phyloP scores from a whole-genome alignment of 2,113 vertebrate genomes.

The Gracilinanus agilis region DNA sequence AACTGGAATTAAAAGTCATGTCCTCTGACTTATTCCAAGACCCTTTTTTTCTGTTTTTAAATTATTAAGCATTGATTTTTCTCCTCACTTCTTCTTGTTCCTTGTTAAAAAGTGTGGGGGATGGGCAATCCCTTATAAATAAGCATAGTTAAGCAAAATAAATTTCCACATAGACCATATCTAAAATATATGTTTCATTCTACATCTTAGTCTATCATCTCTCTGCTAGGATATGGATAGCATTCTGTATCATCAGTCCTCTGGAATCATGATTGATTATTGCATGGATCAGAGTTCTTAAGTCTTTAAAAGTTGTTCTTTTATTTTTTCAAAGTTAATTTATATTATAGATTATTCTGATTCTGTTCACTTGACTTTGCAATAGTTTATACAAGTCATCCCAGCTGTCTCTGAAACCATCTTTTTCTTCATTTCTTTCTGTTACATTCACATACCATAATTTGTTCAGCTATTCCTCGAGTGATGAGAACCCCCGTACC shows the following conservation, averaged over 20 bases:
- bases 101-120: not conserved
- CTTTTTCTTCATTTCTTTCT: not conserved
- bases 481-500: not conserved
- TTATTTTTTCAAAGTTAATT: not conserved
- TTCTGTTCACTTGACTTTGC: not conserved
- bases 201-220: not conserved
- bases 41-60: not conserved
- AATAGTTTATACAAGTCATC: not conserved
- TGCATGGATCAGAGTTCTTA: not conserved
- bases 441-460: not conserved
- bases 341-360: not conserved
- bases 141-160: not conserved
- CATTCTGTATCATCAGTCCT: not conserved
- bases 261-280: not conserved
- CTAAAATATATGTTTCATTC: not conserved
- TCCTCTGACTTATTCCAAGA: not conserved
- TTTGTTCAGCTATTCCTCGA: not conserved
- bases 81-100: not conserved
- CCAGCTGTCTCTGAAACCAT: not conserved
- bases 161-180: not conserved
- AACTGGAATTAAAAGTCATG: not conserved
- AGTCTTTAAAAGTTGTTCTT: not conserved
- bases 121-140: not conserved
- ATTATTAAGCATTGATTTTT: not conserved
- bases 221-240: not conserved